These are phyloP conservation scores for Aphaenogaster floridana DNA, from an alignment of 1,140 invertebrate genomes.

Conservation along the genomic window DNA sequence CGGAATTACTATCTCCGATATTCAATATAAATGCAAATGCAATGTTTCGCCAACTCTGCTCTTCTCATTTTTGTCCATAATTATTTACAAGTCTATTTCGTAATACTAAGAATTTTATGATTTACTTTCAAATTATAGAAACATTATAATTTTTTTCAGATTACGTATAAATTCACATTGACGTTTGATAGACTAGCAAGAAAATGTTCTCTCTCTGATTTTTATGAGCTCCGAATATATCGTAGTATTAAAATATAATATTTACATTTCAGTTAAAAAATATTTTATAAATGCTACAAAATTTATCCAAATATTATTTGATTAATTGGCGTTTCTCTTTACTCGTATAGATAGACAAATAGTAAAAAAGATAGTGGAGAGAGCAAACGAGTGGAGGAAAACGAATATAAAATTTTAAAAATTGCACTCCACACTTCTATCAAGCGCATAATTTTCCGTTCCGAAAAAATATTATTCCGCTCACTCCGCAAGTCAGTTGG, in stretches of 20 bases:
- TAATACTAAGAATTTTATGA: constrained; percentile 9
- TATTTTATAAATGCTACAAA: neutral
- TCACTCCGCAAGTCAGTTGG: constrained; percentile 41
- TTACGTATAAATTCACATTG: neutral
- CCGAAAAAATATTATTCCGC: constrained; percentile 56
- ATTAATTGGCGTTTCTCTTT: constrained; percentile 1
- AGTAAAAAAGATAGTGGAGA: constrained; percentile 6
- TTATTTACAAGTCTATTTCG: constrained; percentile 37
- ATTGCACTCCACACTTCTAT: constrained; percentile 36
- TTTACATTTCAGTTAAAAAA: neutral
- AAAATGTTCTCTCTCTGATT: neutral
- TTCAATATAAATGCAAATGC: constrained; percentile 63
- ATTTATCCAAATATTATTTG: constrained; percentile 31
- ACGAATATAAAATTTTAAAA: constrained; percentile 44
- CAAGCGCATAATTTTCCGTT: constrained; percentile 49
- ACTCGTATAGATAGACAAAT: neutral
- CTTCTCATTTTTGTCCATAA: constrained; percentile 28
- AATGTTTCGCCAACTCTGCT: constrained; percentile 39
- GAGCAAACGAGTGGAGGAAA: constrained; percentile 24
- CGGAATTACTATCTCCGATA: constrained; percentile 26
- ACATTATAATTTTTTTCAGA: neutral
- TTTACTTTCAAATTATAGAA: constrained; percentile 6
- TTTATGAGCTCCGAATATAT: neutral
- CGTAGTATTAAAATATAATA: constrained; percentile 18
- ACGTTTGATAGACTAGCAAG: neutral